Evolutionary conservation across 2,888 invertebrate genomes (phyloP), one percentile per base, ranked within the genome.

Genomic region (Resseliella maxima): DNA sequence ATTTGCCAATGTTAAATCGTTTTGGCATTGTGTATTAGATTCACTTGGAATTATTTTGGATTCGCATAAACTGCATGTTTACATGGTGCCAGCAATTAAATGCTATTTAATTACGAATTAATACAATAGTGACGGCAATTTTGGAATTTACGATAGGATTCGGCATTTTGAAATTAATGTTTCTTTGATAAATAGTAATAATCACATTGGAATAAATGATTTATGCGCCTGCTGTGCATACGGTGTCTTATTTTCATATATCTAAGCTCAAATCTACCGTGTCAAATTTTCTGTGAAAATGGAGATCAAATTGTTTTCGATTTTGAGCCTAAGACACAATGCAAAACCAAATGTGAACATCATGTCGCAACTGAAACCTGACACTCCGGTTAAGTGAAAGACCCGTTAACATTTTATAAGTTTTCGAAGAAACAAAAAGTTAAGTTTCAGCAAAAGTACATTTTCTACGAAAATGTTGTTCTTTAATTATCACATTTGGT

Each of bases 131-230:
- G 59, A n/a, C 3, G 59, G 27, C 59, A 59, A 59, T 59, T 59
- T n/a, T 59, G 24, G 27, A 59, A 59, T 59, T 59, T 59, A 24
- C 27, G 31, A 50, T 3, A 31, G 72, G 31, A 72, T 31, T 31
- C 72, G 72, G 72, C 31, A 35, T 50, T 72, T 72, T 72, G 27
- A 35, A 72, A 72, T 72, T 72, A 72, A 72, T 72, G 72, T 31
- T 31, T 72, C 72, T 72, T 72, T 72, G 72, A 72, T 72, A 31
- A 72, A 72, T n/a, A n/a, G n/a, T n/a, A n/a, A n/a, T 72, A 15
- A 72, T 72, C 31, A 72, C 72, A 31, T 72, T 15, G 72, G 72
- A 72, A 72, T 72, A 2, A 31, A 72, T 72, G 31, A 72, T 72
- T 72, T 72, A 72, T 72, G 46, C 18, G 46, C 41, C 5, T 12